Evolutionary conservation across 2,797 vertebrate species (phyloP).

Genomic region (Tokudaia muenninki): DNA sequence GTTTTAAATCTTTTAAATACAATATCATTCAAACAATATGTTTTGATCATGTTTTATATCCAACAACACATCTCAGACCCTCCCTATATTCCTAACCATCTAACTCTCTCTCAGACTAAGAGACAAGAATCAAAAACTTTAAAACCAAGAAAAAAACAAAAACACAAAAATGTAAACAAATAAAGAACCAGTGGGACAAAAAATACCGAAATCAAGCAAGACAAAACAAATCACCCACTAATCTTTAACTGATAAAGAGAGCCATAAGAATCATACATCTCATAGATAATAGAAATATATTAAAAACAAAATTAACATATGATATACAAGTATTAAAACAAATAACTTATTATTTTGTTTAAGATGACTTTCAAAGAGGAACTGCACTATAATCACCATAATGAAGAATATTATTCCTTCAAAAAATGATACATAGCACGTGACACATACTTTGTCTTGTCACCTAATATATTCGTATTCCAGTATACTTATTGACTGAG

Average conservation of each 20-base stretch:
- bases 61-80: too few species aligned
- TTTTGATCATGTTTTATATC: not conserved
- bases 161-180: not conserved
- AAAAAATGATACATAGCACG: not conserved
- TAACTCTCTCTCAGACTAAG: not conserved
- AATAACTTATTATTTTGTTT: conserved; percentile 29
- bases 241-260: not conserved
- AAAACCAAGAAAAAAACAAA: not conserved
- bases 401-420: not conserved
- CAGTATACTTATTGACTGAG: not conserved
- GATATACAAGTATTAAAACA: not conserved
- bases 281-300: not conserved
- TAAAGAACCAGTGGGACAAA: not conserved
- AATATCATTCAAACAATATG: too few species aligned
- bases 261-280: not conserved
- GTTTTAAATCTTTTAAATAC: not conserved
- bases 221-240: not conserved
- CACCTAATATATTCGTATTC: not conserved
- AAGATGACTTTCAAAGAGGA: not conserved
- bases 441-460: not conserved
- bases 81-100: not conserved
- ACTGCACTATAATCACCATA: not conserved
- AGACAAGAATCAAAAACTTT: not conserved
- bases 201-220: not conserved
- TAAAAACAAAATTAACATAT: not conserved